Conservation (phyloP, 2,797 vertebrate genomes). For the Lemur catta region DNA sequence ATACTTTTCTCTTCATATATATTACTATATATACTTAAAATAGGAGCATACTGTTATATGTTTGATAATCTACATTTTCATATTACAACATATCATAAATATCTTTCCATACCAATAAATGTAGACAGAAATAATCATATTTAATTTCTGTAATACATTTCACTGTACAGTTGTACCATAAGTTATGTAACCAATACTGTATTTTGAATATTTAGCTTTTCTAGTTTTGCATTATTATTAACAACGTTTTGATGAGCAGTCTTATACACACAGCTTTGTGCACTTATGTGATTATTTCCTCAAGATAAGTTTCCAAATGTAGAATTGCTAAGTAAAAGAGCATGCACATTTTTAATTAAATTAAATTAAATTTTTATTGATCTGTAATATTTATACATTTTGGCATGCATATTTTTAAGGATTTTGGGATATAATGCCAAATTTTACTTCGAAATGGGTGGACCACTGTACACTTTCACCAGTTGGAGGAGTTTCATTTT, state of each 20-base stretch:
- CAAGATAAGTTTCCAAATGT: constrained; percentile 8
- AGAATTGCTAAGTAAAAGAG: background rate
- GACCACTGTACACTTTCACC: background rate
- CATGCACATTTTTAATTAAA: background rate
- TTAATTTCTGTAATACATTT: constrained; percentile 7
- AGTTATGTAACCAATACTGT: background rate
- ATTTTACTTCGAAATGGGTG: constrained; percentile 11
- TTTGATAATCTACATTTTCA: constrained; percentile 27
- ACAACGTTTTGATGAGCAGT: background rate
- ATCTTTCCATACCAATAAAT: background rate
- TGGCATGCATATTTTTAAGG: background rate
- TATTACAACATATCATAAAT: background rate
- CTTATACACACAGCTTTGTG: background rate
- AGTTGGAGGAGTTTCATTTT: background rate
- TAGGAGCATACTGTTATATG: background rate
- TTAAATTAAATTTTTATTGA: background rate
- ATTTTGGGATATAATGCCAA: background rate
- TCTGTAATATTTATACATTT: background rate
- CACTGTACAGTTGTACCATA: background rate
- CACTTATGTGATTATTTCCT: background rate
- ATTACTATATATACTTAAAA: background rate
- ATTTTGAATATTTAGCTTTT: constrained; percentile 27
- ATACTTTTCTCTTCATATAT: background rate
- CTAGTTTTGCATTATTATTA: constrained; percentile 30
- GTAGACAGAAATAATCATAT: background rate